phyloP scores from a whole-genome alignment of 1,140 invertebrate genomes.

The Leptinotarsa undecemlineata region DNA sequence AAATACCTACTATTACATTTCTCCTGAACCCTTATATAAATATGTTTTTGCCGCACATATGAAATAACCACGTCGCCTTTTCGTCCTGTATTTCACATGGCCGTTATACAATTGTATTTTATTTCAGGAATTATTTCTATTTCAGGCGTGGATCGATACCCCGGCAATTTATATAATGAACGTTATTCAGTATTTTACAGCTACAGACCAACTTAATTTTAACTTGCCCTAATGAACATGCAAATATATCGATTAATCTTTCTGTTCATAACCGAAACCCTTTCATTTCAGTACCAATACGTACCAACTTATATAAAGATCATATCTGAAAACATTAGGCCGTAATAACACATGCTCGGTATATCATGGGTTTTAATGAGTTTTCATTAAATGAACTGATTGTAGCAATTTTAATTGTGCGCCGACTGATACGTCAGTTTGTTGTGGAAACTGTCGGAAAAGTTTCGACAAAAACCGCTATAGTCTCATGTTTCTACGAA shows the following conservation, averaged over 20 bases:
- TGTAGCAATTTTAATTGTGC: conserved; percentile 12
- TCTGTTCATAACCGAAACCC: conserved; percentile 36
- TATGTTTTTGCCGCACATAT: too few species aligned
- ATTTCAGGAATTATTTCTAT: conserved; percentile 8
- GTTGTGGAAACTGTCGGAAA: conserved; percentile 3
- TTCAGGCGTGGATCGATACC: neutral
- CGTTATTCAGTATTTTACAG: conserved; percentile 18
- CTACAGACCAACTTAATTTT: conserved; percentile 25
- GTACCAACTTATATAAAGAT: conserved; percentile 42
- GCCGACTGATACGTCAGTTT: neutral
- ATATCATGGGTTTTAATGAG: conserved; percentile 35
- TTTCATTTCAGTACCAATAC: conserved; percentile 40
- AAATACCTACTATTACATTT: too few species aligned
- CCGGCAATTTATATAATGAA: conserved; percentile 17
- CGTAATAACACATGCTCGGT: conserved; percentile 41
- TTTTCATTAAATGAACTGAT: conserved; percentile 21
- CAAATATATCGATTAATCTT: conserved; percentile 43
- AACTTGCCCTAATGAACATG: conserved; percentile 38
- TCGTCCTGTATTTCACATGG: too few species aligned
- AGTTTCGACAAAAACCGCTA: neutral
- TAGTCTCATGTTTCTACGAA: too few species aligned
- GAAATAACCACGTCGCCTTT: too few species aligned
- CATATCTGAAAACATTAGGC: conserved; percentile 38
- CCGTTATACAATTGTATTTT: conserved; percentile 1
- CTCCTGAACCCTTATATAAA: too few species aligned